Evolutionary conservation across 2,113 vertebrate species (phyloP).

Genomic region (Actinemys pallida): DNA sequence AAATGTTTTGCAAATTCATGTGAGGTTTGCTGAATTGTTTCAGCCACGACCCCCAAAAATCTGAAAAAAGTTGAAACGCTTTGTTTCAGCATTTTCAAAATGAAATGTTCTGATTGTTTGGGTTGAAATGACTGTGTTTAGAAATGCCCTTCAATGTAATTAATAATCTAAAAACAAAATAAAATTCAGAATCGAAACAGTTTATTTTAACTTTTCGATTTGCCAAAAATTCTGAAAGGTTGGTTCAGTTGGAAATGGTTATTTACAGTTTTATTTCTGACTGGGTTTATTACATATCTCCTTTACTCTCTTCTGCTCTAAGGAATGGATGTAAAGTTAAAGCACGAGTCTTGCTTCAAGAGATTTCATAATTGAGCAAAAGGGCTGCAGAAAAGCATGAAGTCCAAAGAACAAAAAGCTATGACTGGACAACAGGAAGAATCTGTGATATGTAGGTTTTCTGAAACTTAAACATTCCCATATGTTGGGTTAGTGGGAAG

Average conservation of each 20-base stretch:
- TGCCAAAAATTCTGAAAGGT: too few relatives aligned
- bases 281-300: neutral
- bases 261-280: neutral
- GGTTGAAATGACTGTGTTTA: too few relatives aligned
- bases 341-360: neutral
- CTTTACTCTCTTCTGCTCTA: neutral
- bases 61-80: too few relatives aligned
- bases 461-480: neutral
- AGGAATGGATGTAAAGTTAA: neutral
- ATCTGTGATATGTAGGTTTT: neutral
- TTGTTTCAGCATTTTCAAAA: too few relatives aligned
- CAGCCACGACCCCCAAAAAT: too few relatives aligned
- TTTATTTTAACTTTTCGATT: too few relatives aligned
- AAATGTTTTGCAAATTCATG: too few relatives aligned
- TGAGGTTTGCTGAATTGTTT: too few relatives aligned
- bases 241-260: neutral
- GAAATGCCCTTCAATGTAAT: too few relatives aligned
- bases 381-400: neutral
- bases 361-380: neutral
- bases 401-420: neutral
- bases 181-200: too few relatives aligned
- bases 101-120: too few relatives aligned
- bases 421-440: neutral
- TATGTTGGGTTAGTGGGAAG: neutral
- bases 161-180: too few relatives aligned